Conservation (phyloP, 2,888 invertebrate species). For the Drosophila mettleri region DNA sequence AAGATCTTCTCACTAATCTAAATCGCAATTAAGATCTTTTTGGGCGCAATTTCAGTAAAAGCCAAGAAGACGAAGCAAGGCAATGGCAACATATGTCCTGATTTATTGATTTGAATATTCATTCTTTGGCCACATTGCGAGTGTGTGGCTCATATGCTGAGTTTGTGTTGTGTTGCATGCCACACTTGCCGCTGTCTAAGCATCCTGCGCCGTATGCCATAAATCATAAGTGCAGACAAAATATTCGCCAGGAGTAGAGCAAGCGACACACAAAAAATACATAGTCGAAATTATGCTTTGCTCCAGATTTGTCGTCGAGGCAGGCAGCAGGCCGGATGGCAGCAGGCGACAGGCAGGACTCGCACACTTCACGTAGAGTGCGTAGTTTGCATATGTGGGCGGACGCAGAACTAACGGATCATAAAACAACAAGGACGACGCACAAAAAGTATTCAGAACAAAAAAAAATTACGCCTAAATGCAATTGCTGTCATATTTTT, state of each 20-base stretch:
- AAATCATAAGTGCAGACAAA: constrained; percentile 69
- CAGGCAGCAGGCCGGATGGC: constrained; percentile 26
- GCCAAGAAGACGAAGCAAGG: neutral
- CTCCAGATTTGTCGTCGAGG: constrained; percentile 56
- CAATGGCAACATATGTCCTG: constrained; percentile 43
- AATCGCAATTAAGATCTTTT: constrained; percentile 11
- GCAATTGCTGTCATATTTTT: constrained; percentile 51
- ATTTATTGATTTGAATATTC: constrained; percentile 47
- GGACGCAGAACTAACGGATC: constrained; percentile 53
- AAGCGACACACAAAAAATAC: constrained; percentile 25
- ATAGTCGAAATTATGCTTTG: constrained; percentile 60
- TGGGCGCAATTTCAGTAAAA: neutral
- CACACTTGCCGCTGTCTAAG: constrained; percentile 68
- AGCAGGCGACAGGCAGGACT: constrained; percentile 23
- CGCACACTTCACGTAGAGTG: constrained; percentile 48
- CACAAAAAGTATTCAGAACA: constrained; percentile 65
- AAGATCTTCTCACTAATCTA: neutral
- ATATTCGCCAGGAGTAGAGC: constrained; percentile 51
- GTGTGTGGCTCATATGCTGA: constrained; percentile 39
- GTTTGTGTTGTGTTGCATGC: constrained; percentile 40
- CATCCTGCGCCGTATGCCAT: constrained; percentile 62
- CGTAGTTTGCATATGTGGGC: constrained; percentile 69
- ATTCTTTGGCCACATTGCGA: constrained; percentile 15
- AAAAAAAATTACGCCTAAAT: constrained; percentile 58
- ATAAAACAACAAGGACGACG: constrained; percentile 70